Percentiles rank a stretch among this genome's conserved stretches.
These are phyloP conservation scores for Perizoma affinitatum DNA, from an alignment of 2,888 invertebrate genomes.

Conservation along the genomic window DNA sequence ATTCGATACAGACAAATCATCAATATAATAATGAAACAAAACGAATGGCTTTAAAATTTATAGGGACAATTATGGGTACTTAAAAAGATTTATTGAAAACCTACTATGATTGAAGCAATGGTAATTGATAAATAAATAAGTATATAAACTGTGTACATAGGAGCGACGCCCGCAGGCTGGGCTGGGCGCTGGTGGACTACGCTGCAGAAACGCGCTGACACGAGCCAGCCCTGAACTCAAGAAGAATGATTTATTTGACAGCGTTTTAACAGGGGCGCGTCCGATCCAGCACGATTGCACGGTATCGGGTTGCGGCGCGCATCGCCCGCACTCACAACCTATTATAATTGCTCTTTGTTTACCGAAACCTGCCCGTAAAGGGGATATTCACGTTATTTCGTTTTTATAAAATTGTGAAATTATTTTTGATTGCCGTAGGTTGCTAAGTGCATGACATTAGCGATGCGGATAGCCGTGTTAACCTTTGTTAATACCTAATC, in stretches of 20 bases:
- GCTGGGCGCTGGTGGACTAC: conserved; percentile 3
- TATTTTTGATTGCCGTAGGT: conserved; percentile 7
- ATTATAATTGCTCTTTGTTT: conserved; percentile 31
- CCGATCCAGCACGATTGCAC: conserved; percentile 34
- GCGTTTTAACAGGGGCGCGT: conserved; percentile 32
- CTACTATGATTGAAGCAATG: conserved; percentile 1
- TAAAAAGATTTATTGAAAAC: too few relatives aligned
- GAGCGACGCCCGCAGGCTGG: conserved; percentile 3
- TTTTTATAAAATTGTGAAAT: conserved; percentile 9
- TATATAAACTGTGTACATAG: background rate
- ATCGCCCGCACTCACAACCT: conserved; percentile 26
- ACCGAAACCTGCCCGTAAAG: conserved; percentile 20
- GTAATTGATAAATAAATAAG: conserved; percentile 8
- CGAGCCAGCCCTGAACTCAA: conserved; percentile 31
- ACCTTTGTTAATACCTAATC: background rate
- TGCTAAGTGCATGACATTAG: background rate
- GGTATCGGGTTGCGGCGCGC: conserved; percentile 36
- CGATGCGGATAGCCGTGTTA: background rate
- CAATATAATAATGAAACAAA: background rate
- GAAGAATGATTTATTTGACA: conserved; percentile 38
- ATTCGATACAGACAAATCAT: background rate
- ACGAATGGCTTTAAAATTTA: background rate
- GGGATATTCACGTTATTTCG: conserved; percentile 14
- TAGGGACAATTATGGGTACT: background rate
- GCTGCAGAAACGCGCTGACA: background rate